A percentile compares a stretch with the other conserved stretches of the same genome.
phyloP scores from a whole-genome alignment of 2,888 invertebrate genomes.

The Aphidius colemani region DNA sequence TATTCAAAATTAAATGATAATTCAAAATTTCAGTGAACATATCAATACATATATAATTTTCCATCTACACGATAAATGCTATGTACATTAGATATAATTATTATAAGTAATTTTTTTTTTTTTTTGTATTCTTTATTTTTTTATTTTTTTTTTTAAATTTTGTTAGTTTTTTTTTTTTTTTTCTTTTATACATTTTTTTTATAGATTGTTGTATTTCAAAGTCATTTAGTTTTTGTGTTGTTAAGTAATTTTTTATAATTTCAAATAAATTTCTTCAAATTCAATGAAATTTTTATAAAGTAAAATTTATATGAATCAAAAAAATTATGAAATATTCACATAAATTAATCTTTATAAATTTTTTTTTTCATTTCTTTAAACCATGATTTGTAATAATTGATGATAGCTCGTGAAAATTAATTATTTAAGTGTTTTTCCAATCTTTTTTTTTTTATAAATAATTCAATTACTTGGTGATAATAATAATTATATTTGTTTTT shows the following conservation, averaged over 20 bases:
- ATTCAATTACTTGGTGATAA: too few relatives aligned
- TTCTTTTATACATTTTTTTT: constrained; percentile 28
- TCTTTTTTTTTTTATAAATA: not conserved
- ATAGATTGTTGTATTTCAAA: too few relatives aligned
- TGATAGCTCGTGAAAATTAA: too few relatives aligned
- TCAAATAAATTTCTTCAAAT: not conserved
- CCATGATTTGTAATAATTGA: too few relatives aligned
- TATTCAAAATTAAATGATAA: not conserved
- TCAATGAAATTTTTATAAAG: not conserved
- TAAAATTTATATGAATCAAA: not conserved
- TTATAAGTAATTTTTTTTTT: constrained; percentile 26
- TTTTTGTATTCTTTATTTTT: constrained; percentile 16
- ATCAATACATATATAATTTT: constrained; percentile 29
- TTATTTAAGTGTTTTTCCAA: not conserved
- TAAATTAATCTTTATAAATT: not conserved
- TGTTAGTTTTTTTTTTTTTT: constrained; percentile 32
- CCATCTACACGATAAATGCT: constrained; percentile 43
- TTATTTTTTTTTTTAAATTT: constrained; percentile 39
- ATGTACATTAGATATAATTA: constrained; percentile 47
- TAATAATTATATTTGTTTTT: too few relatives aligned
- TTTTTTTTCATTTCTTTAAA: constrained; percentile 13
- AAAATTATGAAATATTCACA: not conserved
- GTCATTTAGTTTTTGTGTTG: too few relatives aligned
- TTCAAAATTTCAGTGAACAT: constrained; percentile 19
- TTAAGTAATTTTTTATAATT: not conserved